Conservation (phyloP, 1,140 invertebrate species). For the Conus betulinus region DNA sequence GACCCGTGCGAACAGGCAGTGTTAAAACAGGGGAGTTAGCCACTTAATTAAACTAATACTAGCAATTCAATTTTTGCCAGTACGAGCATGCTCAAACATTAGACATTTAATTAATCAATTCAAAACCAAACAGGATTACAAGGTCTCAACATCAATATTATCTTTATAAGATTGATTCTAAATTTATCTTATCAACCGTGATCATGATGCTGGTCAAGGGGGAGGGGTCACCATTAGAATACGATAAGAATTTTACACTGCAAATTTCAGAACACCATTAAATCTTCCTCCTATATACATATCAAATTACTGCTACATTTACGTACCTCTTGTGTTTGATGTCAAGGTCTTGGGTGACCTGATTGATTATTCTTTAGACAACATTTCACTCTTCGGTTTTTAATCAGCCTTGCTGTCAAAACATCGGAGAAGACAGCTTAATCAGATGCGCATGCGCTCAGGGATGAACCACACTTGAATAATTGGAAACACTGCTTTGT, state of each 20-base stretch:
- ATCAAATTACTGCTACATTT: not conserved
- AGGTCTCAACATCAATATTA: too few species aligned
- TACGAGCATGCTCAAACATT: too few species aligned
- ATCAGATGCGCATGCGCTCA: slow-evolving; percentile 10
- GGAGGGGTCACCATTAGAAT: slow-evolving; percentile 16
- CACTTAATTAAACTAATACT: too few species aligned
- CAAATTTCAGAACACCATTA: not conserved
- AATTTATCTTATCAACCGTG: too few species aligned
- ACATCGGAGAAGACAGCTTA: slow-evolving; percentile 22
- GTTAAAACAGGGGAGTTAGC: too few species aligned
- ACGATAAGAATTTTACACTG: not conserved
- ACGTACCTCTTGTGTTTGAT: not conserved
- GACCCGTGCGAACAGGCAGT: too few species aligned
- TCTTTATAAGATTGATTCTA: too few species aligned
- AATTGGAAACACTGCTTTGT: not conserved
- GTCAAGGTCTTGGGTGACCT: not conserved
- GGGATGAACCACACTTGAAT: not conserved
- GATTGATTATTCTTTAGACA: not conserved
- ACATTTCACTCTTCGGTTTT: slow-evolving; percentile 12
- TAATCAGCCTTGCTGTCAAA: slow-evolving; percentile 4
- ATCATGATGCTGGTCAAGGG: not conserved
- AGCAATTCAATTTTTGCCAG: too few species aligned
- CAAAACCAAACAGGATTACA: too few species aligned
- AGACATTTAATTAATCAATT: too few species aligned
- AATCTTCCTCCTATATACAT: not conserved